Conservation (phyloP, 1,140 invertebrate species). For the Neodiprion lecontei region DNA sequence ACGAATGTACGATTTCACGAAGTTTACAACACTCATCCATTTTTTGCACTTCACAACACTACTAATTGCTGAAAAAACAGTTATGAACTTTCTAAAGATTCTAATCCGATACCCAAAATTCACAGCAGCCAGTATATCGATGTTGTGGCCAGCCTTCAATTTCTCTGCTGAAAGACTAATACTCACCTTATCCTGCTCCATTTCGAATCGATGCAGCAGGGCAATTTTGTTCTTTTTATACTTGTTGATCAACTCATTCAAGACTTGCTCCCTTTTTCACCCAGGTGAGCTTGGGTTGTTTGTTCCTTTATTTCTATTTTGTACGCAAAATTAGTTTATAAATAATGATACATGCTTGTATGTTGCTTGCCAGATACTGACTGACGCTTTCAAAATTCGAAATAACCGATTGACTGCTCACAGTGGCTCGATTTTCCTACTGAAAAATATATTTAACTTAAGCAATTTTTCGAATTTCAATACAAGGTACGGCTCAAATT, state of each 20-base stretch:
- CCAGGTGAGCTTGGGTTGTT: slow-evolving; percentile 2
- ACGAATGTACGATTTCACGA: too few relatives aligned
- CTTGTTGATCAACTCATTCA: slow-evolving; percentile 6
- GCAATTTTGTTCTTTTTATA: slow-evolving; percentile 11
- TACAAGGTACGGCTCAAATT: too few relatives aligned
- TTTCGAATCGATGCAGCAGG: slow-evolving; percentile 10
- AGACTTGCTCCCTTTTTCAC: neutral
- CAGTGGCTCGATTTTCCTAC: too few relatives aligned
- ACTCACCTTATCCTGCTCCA: slow-evolving; percentile 8
- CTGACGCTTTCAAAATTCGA: neutral
- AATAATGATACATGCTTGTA: slow-evolving; percentile 8
- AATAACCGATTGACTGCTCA: neutral
- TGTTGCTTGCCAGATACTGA: slow-evolving; percentile 16
- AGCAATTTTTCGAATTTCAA: too few relatives aligned
- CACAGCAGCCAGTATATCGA: neutral
- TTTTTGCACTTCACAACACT: too few relatives aligned
- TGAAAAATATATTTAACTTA: too few relatives aligned
- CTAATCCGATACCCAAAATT: neutral
- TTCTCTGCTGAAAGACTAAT: slow-evolving; percentile 15
- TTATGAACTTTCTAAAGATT: neutral
- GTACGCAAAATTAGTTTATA: neutral
- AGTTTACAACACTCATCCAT: too few relatives aligned
- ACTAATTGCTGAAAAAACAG: neutral
- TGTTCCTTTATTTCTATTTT: neutral
- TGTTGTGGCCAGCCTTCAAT: neutral